These are phyloP conservation scores for Scyliorhinus canicula DNA, from an alignment of 2,797 vertebrate genomes.

Conservation along the genomic window DNA sequence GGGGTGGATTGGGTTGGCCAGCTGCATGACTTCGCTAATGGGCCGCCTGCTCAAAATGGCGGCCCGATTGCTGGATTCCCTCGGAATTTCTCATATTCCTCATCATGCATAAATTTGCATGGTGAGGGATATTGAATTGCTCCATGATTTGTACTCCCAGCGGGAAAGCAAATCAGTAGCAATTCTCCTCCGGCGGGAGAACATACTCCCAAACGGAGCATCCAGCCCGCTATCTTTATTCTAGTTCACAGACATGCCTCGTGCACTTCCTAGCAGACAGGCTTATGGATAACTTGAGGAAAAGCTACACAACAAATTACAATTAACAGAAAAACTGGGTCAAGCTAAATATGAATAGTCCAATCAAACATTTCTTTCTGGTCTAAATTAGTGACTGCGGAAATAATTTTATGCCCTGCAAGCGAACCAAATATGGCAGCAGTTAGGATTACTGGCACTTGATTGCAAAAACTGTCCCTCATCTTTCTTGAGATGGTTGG, in stretches of 20 bases:
- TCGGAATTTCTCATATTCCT: too few relatives aligned
- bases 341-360: neutral
- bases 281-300: neutral
- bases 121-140: too few relatives aligned
- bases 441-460: conserved; percentile 53
- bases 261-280: neutral
- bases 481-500: conserved; percentile 44
- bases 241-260: neutral
- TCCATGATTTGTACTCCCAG: too few relatives aligned
- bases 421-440: conserved; percentile 68
- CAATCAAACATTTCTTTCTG: neutral
- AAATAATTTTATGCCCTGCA: conserved; percentile 45
- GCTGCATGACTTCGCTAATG: too few relatives aligned
- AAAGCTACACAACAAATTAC: neutral
- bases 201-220: too few relatives aligned
- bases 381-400: neutral
- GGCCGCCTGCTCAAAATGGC: too few relatives aligned
- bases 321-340: neutral
- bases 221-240: too few relatives aligned
- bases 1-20: too few relatives aligned
- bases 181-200: too few relatives aligned
- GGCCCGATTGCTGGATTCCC: too few relatives aligned
- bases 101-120: too few relatives aligned
- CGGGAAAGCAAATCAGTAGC: too few relatives aligned
- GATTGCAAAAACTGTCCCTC: conserved; percentile 76